A percentile compares a stretch with the other conserved stretches of the same genome.
Conservation (phyloP, 2,113 vertebrate genomes). For the Benitochromis conjunctus region DNA sequence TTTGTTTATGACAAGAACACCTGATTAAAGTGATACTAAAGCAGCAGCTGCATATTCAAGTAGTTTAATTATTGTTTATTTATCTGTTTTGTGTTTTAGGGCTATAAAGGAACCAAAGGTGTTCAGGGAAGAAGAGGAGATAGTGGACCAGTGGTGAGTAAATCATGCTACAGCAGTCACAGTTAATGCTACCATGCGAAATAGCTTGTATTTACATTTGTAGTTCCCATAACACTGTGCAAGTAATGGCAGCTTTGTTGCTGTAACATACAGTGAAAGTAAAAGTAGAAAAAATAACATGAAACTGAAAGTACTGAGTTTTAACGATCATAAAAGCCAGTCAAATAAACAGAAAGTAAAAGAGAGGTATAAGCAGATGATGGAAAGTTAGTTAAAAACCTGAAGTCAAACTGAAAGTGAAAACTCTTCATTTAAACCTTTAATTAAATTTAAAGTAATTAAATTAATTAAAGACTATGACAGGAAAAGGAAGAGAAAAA, state of each 20-base stretch:
- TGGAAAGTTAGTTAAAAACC: not conserved
- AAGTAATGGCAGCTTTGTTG: not conserved
- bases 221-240: not conserved
- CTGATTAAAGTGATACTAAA: not conserved
- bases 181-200: not conserved
- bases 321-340: fast-evolving
- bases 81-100: slow-evolving; percentile 35
- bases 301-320: not conserved
- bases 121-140: slow-evolving; percentile 73
- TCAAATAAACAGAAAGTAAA: not conserved
- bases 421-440: not conserved
- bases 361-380: not conserved
- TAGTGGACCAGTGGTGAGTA: slow-evolving; percentile 68
- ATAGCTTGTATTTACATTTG: not conserved
- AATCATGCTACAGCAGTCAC: not conserved
- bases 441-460: not conserved
- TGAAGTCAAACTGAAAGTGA: not conserved
- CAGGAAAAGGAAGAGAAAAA: not conserved
- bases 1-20: not conserved
- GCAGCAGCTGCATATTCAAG: not conserved
- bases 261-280: not conserved
- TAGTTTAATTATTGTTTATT: not conserved
- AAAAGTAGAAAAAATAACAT: not conserved
- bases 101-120: slow-evolving; percentile 79
- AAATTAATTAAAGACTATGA: not conserved